Evolutionary conservation across 2,797 vertebrate genomes (phyloP).

Genomic region (Anas bahamensis): DNA sequence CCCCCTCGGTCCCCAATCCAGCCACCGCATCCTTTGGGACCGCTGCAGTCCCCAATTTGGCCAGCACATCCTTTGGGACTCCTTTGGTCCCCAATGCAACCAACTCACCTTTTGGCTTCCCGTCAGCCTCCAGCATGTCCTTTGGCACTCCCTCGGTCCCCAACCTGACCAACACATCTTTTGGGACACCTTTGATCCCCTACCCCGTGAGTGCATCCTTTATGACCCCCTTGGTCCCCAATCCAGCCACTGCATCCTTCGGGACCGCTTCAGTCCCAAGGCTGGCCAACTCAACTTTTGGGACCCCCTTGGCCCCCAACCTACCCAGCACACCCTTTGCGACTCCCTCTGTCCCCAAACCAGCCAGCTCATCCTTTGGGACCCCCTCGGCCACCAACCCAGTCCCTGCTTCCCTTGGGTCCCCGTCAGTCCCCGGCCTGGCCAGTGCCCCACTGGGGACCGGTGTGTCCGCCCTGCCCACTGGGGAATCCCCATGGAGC

Average conservation of each 20-base stretch:
- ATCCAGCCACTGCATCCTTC: background rate
- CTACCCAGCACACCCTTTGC: background rate
- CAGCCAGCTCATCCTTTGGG: background rate
- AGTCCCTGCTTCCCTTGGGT: background rate
- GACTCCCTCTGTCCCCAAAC: background rate
- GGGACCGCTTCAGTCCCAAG: background rate
- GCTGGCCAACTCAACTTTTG: background rate
- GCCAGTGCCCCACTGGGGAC: background rate
- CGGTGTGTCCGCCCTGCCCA: accelerated
- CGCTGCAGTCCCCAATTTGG: accelerated
- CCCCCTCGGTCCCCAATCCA: background rate
- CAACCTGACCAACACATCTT: background rate
- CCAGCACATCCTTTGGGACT: accelerated
- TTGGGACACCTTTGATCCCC: background rate
- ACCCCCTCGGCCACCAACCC: background rate
- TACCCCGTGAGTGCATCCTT: background rate
- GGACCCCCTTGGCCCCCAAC: background rate
- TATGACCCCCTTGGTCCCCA: background rate
- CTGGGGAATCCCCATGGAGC: background rate
- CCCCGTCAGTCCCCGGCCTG: background rate
- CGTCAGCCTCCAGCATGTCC: background rate
- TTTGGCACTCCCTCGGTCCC: background rate
- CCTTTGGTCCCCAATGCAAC: accelerated
- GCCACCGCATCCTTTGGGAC: background rate
- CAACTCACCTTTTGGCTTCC: background rate